phyloP scores from a whole-genome alignment of 1,140 invertebrate species.

The Lamellibrachia luymesi region DNA sequence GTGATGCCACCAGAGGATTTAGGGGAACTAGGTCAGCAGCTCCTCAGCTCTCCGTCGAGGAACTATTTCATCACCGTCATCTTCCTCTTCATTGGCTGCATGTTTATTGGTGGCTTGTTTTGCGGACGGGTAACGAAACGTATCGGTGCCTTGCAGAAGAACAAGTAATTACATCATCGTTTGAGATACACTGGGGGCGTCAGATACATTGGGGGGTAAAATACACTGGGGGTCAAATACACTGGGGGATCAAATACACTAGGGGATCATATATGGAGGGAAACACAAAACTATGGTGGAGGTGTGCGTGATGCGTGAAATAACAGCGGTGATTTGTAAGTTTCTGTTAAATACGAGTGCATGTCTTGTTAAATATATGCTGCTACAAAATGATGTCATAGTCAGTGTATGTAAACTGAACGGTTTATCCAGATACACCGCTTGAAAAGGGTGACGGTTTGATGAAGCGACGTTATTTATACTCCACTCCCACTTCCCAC shows the following conservation, averaged over 20 bases:
- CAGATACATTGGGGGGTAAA: too few relatives aligned
- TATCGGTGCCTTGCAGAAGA: constrained; percentile 67
- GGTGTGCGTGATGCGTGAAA: not conserved
- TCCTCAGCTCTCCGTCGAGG: constrained; percentile 70
- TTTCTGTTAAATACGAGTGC: not conserved
- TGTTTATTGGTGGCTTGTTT: constrained; percentile 79
- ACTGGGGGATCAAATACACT: not conserved
- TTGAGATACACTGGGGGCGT: not conserved
- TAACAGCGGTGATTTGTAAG: not conserved
- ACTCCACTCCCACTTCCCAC: not conserved
- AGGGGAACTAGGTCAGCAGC: constrained; percentile 70
- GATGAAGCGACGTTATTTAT: not conserved
- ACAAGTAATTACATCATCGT: constrained; percentile 58
- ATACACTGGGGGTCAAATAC: too few relatives aligned
- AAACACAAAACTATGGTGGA: not conserved
- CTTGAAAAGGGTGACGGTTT: not conserved
- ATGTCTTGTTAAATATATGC: not conserved
- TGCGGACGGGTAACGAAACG: constrained; percentile 76
- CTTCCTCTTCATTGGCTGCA: constrained; percentile 69
- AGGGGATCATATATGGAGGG: not conserved
- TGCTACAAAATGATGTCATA: not conserved
- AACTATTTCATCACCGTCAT: constrained; percentile 68
- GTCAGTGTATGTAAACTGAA: not conserved
- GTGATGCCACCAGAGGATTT: constrained; percentile 67
- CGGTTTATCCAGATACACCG: not conserved